These are phyloP conservation scores for Gymnosoma rotundatum DNA, from an alignment of 2,888 invertebrate genomes.

Conservation along the genomic window DNA sequence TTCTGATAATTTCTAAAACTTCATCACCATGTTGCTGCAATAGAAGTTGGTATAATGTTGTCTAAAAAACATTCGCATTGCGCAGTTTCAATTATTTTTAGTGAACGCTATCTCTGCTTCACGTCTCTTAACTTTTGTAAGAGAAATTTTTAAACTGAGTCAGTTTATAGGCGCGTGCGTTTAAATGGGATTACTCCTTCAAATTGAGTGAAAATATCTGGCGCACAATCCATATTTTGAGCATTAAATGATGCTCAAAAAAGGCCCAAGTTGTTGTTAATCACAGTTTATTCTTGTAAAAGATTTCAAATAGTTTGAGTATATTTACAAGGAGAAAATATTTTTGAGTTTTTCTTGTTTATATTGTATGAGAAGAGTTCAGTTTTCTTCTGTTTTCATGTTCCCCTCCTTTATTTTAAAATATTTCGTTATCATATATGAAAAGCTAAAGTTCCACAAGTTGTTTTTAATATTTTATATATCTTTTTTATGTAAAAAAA, in stretches of 20 bases:
- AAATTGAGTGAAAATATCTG: conserved; percentile 19
- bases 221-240: conserved; percentile 53
- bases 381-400: neutral
- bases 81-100: conserved; percentile 18
- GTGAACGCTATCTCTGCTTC: neutral
- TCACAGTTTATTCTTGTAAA: neutral
- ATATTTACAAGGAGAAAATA: neutral
- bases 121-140: conserved; percentile 38
- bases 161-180: conserved; percentile 61
- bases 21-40: conserved; percentile 33
- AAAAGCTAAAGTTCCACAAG: neutral
- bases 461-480: neutral
- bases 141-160: conserved; percentile 34
- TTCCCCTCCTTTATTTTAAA: conserved; percentile 1
- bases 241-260: neutral
- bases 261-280: too few species aligned
- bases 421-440: neutral
- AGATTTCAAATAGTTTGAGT: neutral
- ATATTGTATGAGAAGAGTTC: conserved; percentile 14
- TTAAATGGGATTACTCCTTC: conserved; percentile 11
- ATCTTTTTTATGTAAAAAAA: too few species aligned
- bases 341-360: neutral
- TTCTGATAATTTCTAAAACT: conserved; percentile 11
- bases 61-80: neutral
- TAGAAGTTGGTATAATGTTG: neutral